Evolutionary conservation across 2,113 vertebrate genomes (phyloP).

Genomic region (Mustela nigripes): DNA sequence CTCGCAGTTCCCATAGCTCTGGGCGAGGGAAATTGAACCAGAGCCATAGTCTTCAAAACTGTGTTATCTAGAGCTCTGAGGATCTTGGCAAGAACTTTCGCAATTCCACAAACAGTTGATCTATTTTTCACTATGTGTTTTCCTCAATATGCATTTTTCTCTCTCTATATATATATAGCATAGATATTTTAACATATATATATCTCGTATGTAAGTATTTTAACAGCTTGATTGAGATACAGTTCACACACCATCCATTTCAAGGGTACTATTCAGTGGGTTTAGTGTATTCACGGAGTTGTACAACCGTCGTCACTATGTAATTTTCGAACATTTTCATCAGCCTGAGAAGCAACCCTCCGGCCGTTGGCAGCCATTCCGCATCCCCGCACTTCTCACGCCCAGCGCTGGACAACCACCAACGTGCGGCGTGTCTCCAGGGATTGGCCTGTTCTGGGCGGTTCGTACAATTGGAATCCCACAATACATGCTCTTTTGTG

Average conservation of each 20-base stretch:
- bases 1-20: neutral
- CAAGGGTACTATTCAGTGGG: neutral
- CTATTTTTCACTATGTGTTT: neutral
- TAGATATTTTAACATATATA: neutral
- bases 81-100: neutral
- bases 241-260: neutral
- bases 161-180: neutral
- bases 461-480: neutral
- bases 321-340: conserved; percentile 49
- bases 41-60: neutral
- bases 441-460: neutral
- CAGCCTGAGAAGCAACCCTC: neutral
- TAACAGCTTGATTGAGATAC: neutral
- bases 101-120: neutral
- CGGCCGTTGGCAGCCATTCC: neutral
- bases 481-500: neutral
- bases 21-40: neutral
- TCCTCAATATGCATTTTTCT: neutral
- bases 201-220: neutral
- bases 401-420: neutral
- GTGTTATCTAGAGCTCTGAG: neutral
- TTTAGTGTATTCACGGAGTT: neutral
- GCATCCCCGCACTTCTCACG: neutral
- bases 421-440: neutral
- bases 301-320: neutral